Evolutionary conservation across 1,140 invertebrate genomes (phyloP).

Genomic region (Lithobius niger): DNA sequence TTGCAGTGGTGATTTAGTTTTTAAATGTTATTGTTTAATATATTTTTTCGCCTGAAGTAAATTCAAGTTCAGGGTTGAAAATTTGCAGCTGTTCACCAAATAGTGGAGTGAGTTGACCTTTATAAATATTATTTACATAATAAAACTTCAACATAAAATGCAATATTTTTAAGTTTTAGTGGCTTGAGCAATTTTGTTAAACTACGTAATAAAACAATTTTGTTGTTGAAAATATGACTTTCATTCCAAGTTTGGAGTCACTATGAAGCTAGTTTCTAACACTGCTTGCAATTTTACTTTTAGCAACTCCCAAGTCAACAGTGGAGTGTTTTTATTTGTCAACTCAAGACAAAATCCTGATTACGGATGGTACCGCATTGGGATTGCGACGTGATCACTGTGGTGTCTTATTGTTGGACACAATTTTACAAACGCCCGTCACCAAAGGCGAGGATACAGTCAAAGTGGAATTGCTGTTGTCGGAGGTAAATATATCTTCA

Average conservation of each 20-base stretch:
- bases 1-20: no score
- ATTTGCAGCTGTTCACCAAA: no score
- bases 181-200: no score
- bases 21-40: no score
- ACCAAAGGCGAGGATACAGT: conserved; percentile 51
- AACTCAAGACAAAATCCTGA: conserved; percentile 62
- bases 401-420: conserved; percentile 73
- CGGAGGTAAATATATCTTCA: conserved; percentile 48
- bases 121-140: background rate
- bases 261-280: background rate
- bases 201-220: no score
- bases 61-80: no score
- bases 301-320: conserved; percentile 40
- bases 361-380: conserved; percentile 62
- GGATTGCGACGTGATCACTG: conserved; percentile 77
- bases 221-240: background rate
- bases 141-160: background rate
- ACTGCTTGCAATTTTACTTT: conserved; percentile 9
- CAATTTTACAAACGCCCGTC: conserved; percentile 67
- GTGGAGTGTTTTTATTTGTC: conserved; percentile 56
- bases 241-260: background rate
- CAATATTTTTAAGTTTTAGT: no score
- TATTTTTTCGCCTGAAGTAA: no score
- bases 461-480: conserved; percentile 66
- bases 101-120: background rate